Evolutionary conservation across 2,888 invertebrate genomes (phyloP).

Genomic region (Drosophila nr. perissopoda): DNA sequence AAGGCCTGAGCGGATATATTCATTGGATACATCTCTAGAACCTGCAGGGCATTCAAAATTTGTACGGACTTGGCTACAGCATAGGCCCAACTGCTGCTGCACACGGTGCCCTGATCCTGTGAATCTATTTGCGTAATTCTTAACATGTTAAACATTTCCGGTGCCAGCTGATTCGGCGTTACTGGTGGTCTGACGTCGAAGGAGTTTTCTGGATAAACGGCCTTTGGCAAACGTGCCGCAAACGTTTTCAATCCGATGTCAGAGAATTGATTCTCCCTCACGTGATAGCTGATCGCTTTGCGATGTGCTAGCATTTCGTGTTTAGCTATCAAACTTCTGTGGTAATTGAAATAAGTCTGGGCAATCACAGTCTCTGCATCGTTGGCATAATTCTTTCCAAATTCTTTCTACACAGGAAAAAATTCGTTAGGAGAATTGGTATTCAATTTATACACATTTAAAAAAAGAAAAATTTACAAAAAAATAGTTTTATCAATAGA

Average conservation of each 20-base stretch:
- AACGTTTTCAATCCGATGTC: constrained; percentile 70
- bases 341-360: constrained; percentile 67
- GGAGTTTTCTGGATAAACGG: constrained; percentile 24
- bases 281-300: constrained; percentile 45
- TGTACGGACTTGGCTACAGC: constrained; percentile 68
- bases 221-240: constrained; percentile 61
- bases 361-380: constrained; percentile 37
- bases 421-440: not conserved
- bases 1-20: constrained; percentile 92
- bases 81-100: constrained; percentile 81
- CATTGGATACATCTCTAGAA: accelerated
- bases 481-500: not conserved
- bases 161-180: not conserved
- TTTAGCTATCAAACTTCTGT: constrained; percentile 54
- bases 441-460: not conserved
- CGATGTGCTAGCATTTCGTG: constrained; percentile 60
- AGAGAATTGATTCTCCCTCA: constrained; percentile 70
- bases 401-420: accelerated
- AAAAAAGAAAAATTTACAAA: not conserved
- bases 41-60: constrained; percentile 50
- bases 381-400: constrained; percentile 21
- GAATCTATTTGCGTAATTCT: accelerated
- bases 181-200: constrained; percentile 8
- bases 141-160: constrained; percentile 34
- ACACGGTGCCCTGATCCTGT: constrained; percentile 63